Conservation (phyloP, 1,140 invertebrate species). For the Lysiphlebus fabarum region DNA sequence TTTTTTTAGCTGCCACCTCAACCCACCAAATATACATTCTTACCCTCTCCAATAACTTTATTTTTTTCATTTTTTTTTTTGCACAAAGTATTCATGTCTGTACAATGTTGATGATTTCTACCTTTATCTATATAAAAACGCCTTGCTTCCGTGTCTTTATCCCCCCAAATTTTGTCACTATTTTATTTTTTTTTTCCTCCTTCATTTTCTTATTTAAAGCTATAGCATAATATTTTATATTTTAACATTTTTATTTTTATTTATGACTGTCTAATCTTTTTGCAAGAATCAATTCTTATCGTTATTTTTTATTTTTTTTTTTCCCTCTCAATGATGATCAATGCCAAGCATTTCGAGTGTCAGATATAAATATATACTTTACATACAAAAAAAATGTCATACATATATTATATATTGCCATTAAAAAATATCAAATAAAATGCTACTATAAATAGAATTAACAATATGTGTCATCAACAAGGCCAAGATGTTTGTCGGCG, state of each 20-base stretch:
- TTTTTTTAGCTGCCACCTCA: slow-evolving; percentile 41
- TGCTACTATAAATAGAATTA: too few relatives aligned
- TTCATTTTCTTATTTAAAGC: neutral
- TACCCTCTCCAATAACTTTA: slow-evolving; percentile 7
- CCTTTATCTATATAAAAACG: slow-evolving; percentile 49
- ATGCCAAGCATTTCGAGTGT: slow-evolving; percentile 52
- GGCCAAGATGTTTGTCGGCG: too few relatives aligned
- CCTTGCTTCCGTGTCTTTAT: slow-evolving; percentile 33
- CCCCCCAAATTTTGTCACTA: slow-evolving; percentile 12
- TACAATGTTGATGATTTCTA: slow-evolving; percentile 52
- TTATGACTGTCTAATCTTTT: slow-evolving; percentile 49
- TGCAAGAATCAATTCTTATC: slow-evolving; percentile 52
- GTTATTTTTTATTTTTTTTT: slow-evolving; percentile 37
- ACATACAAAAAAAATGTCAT: too few relatives aligned
- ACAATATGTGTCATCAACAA: too few relatives aligned
- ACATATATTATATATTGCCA: too few relatives aligned
- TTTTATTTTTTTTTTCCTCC: slow-evolving; percentile 13
- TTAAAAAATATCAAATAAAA: too few relatives aligned
- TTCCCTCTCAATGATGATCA: slow-evolving; percentile 35
- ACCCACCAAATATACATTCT: slow-evolving; percentile 1
- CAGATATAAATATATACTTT: slow-evolving; percentile 34
- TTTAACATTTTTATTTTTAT: slow-evolving; percentile 15
- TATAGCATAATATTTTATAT: too few relatives aligned
- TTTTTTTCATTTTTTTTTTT: too few relatives aligned
- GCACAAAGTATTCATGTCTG: slow-evolving; percentile 20